These are phyloP conservation scores for Trachymyrmex cornetzi DNA, from an alignment of 1,140 invertebrate genomes.

Conservation along the genomic window DNA sequence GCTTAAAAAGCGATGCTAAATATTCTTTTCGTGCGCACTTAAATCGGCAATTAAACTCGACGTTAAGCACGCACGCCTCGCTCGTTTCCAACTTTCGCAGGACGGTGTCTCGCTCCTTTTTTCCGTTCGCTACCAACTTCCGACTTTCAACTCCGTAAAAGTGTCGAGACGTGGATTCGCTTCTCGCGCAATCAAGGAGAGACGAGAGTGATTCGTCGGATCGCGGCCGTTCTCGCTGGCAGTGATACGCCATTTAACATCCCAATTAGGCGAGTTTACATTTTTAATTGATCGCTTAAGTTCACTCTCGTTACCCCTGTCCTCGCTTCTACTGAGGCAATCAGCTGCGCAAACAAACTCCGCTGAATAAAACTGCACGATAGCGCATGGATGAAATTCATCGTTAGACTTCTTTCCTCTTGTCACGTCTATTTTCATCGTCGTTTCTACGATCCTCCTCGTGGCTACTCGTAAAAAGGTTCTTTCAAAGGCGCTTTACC, in stretches of 20 bases:
- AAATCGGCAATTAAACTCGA: constrained; percentile 49
- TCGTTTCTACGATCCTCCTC: not conserved
- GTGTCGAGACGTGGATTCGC: constrained; percentile 37
- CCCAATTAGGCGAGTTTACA: constrained; percentile 74
- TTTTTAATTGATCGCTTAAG: constrained; percentile 76
- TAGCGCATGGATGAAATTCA: constrained; percentile 51
- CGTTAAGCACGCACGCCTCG: constrained; percentile 43
- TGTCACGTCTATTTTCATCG: constrained; percentile 6
- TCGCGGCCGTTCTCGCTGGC: constrained; percentile 24
- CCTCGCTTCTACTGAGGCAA: constrained; percentile 60
- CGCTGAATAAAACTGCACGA: constrained; percentile 65
- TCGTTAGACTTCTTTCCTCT: constrained; percentile 10
- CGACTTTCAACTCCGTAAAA: constrained; percentile 40
- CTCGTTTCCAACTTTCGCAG: constrained; percentile 46
- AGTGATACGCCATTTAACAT: constrained; percentile 71
- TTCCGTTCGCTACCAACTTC: constrained; percentile 30
- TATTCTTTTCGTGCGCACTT: constrained; percentile 27
- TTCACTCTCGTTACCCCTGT: constrained; percentile 59
- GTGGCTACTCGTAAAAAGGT: constrained; percentile 22
- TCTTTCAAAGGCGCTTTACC: constrained; percentile 17
- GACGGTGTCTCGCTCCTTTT: constrained; percentile 9
- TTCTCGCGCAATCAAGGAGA: constrained; percentile 45
- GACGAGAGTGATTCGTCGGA: constrained; percentile 37
- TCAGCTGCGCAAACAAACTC: constrained; percentile 72
- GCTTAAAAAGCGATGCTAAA: constrained; percentile 29